Evolutionary conservation across 2,113 vertebrate species (phyloP).

Genomic region (Centrocercus urophasianus): DNA sequence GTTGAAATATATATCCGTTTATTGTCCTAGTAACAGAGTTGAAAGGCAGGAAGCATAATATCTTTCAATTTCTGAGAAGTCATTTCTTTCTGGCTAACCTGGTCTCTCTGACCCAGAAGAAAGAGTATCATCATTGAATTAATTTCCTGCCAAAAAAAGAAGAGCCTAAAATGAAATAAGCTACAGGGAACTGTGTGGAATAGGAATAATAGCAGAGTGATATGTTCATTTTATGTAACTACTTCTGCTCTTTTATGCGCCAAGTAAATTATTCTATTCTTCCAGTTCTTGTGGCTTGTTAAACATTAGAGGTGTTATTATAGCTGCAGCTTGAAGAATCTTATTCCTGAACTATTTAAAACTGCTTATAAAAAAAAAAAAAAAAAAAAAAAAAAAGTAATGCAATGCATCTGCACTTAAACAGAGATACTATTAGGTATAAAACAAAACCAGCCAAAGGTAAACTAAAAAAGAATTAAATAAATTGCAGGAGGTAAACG

Average conservation of each 20-base stretch:
- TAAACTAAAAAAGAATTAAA: conserved; percentile 43
- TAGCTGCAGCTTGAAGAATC: conserved; percentile 18
- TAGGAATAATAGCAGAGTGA: conserved; percentile 53
- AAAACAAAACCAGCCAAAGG: conserved; percentile 26
- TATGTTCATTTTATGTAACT: conserved; percentile 61
- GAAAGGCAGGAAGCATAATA: conserved; percentile 33
- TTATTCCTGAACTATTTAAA: conserved; percentile 37
- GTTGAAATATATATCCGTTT: conserved; percentile 53
- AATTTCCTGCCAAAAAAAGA: conserved; percentile 52
- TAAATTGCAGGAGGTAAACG: conserved; percentile 42
- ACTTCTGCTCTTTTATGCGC: conserved; percentile 58
- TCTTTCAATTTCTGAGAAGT: conserved; percentile 19
- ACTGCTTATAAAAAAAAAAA: neutral
- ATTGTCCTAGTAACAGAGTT: conserved; percentile 29
- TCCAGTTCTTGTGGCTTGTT: conserved; percentile 41
- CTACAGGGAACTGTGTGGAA: conserved; percentile 44
- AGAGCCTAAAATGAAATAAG: conserved; percentile 48
- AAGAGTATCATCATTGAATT: conserved; percentile 57
- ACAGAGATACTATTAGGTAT: conserved; percentile 1
- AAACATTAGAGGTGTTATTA: conserved; percentile 53
- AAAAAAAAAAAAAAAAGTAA: neutral
- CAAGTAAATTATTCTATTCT: conserved; percentile 64
- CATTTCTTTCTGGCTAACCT: conserved; percentile 44
- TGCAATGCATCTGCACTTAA: neutral
- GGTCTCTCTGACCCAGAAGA: conserved; percentile 58